Conservation (phyloP, 2,888 invertebrate species). For the Drosophila tripunctata region DNA sequence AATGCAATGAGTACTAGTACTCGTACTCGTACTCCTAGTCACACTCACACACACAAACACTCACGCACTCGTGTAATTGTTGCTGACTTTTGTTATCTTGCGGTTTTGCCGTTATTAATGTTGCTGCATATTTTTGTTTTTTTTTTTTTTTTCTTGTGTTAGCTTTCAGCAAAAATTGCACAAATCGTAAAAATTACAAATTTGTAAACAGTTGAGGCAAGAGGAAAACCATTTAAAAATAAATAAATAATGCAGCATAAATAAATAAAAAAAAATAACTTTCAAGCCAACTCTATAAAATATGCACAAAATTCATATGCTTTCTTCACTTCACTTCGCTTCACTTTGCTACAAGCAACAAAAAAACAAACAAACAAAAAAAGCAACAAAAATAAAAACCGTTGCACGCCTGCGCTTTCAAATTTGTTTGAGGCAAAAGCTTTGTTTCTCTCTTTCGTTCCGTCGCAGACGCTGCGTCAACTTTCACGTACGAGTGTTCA, state of each 20-base stretch:
- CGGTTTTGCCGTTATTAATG: conserved; percentile 23
- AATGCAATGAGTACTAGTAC: conserved; percentile 18
- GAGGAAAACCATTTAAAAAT: not conserved
- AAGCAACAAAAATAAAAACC: conserved; percentile 57
- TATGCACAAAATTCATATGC: conserved; percentile 44
- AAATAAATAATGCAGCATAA: not conserved
- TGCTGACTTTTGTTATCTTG: conserved; percentile 58
- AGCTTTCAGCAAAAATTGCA: conserved; percentile 44
- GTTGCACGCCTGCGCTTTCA: conserved; percentile 75
- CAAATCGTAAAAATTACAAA: conserved; percentile 29
- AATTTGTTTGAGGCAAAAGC: conserved; percentile 49
- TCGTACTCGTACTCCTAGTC: not conserved
- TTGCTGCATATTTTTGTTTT: conserved; percentile 42
- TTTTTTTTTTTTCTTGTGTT: too few relatives aligned
- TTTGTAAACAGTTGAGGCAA: not conserved
- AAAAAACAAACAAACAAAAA: conserved; percentile 25
- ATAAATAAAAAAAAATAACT: conserved; percentile 4
- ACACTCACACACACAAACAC: too few relatives aligned
- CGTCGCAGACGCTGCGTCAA: conserved; percentile 49
- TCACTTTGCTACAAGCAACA: conserved; percentile 26
- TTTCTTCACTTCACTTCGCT: conserved; percentile 37
- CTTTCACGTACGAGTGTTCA: conserved; percentile 69
- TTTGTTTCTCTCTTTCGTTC: conserved; percentile 18
- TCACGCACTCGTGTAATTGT: conserved; percentile 52
- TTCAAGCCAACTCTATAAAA: conserved; percentile 32